phyloP scores from a whole-genome alignment of 2,113 vertebrate species.

The Tragelaphus strepsiceros region DNA sequence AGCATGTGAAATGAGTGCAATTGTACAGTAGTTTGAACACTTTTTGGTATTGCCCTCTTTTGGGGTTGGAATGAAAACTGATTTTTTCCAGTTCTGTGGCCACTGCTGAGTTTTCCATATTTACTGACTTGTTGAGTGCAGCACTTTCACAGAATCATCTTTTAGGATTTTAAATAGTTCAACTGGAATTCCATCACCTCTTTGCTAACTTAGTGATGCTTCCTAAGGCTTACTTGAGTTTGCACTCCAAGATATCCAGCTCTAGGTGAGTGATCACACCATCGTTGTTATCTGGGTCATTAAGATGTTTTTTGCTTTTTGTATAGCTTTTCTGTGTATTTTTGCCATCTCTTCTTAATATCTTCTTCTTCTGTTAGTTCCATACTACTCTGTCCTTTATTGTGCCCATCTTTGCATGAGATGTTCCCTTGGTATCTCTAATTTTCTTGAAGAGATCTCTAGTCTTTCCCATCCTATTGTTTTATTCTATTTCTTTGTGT shows the following conservation, averaged over 20 bases:
- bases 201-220: not conserved
- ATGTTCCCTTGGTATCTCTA: not conserved
- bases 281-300: not conserved
- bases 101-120: not conserved
- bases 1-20: not conserved
- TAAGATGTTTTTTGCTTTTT: not conserved
- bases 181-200: not conserved
- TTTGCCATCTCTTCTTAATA: not conserved
- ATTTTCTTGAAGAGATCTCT: not conserved
- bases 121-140: not conserved
- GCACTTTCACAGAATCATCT: not conserved
- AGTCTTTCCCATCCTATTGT: not conserved
- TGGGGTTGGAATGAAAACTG: not conserved
- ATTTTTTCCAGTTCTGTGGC: not conserved
- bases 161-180: not conserved
- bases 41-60: not conserved
- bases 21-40: not conserved
- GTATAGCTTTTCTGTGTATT: not conserved
- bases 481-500: not conserved
- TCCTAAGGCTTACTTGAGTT: not conserved
- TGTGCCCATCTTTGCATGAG: not conserved
- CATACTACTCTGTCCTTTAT: not conserved
- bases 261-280: not conserved
- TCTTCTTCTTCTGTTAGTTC: not conserved
- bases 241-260: not conserved